Percentiles rank a stretch among this genome's conserved stretches.
Conservation (phyloP, 1,140 invertebrate genomes). For the Schlechtendalia chinensis region DNA sequence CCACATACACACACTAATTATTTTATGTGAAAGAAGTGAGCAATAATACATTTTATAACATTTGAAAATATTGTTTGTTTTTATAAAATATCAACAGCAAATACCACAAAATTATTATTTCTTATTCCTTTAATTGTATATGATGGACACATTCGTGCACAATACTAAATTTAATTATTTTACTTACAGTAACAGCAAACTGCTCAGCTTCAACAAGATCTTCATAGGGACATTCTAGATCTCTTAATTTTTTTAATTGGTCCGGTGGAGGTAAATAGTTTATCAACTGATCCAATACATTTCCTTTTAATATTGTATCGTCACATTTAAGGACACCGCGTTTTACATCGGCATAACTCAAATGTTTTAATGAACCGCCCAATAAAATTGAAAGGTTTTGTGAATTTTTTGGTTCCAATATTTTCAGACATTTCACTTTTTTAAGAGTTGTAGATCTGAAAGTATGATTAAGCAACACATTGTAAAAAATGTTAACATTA, state of each 20-base stretch:
- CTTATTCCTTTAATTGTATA: no score
- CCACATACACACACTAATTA: no score
- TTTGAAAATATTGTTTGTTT: no score
- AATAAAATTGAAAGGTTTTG: slow-evolving; percentile 94
- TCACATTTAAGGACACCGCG: slow-evolving; percentile 82
- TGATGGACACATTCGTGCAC: background rate
- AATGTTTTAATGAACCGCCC: slow-evolving; percentile 84
- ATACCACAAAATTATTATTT: no score
- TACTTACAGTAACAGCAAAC: slow-evolving; percentile 85
- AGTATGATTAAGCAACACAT: background rate
- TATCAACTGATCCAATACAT: slow-evolving; percentile 79
- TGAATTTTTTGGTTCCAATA: slow-evolving; percentile 87
- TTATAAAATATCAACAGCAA: no score
- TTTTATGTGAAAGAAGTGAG: no score
- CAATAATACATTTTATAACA: no score
- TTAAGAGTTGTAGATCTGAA: slow-evolving; percentile 67
- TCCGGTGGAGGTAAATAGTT: slow-evolving; percentile 87
- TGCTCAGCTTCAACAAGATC: slow-evolving; percentile 91
- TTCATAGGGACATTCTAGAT: slow-evolving; percentile 72
- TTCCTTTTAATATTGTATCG: slow-evolving; percentile 76
- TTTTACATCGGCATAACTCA: slow-evolving; percentile 82
- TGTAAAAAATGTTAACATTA: no score
- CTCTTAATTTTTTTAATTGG: slow-evolving; percentile 78
- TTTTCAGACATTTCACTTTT: slow-evolving; percentile 87
- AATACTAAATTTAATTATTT: background rate